Conservation (phyloP, 2,888 invertebrate species). For the Pseudococcus longispinus region DNA sequence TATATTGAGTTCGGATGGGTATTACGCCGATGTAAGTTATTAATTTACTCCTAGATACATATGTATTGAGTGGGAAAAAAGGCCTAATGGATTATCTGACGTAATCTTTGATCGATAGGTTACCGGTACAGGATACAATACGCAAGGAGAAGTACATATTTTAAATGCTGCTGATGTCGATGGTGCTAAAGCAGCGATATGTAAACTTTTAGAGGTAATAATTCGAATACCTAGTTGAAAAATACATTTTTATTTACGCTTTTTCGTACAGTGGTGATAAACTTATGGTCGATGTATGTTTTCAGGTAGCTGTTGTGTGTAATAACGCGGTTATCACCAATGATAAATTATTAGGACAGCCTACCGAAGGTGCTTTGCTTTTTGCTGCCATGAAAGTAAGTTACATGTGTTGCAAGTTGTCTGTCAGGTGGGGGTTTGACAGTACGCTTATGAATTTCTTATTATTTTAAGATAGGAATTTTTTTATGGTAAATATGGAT, state of each 20-base stretch:
- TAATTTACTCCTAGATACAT: too few relatives aligned
- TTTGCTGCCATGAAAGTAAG: slow-evolving; percentile 85
- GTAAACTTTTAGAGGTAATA: slow-evolving; percentile 66
- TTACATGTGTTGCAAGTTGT: not conserved
- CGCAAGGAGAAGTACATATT: slow-evolving; percentile 82
- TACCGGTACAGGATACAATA: slow-evolving; percentile 90
- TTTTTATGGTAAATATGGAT: too few relatives aligned
- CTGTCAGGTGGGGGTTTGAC: too few relatives aligned
- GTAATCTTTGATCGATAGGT: slow-evolving; percentile 63
- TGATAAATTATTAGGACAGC: slow-evolving; percentile 87
- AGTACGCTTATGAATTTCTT: too few relatives aligned
- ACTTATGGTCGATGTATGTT: not conserved
- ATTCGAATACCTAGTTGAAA: not conserved
- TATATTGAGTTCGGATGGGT: slow-evolving; percentile 89
- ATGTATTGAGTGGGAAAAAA: too few relatives aligned
- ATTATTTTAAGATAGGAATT: too few relatives aligned
- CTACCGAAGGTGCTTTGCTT: slow-evolving; percentile 96
- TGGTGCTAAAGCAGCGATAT: slow-evolving; percentile 76
- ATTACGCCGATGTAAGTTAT: slow-evolving; percentile 76
- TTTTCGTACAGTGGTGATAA: not conserved
- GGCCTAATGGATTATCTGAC: not conserved
- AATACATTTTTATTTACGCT: too few relatives aligned
- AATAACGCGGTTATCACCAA: slow-evolving; percentile 93
- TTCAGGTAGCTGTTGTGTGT: slow-evolving; percentile 83
- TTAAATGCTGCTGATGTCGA: slow-evolving; percentile 79